A percentile compares a stretch with the other conserved stretches of the same genome.
Conservation (phyloP, 2,888 invertebrate genomes). For the Terebella lapidaria region DNA sequence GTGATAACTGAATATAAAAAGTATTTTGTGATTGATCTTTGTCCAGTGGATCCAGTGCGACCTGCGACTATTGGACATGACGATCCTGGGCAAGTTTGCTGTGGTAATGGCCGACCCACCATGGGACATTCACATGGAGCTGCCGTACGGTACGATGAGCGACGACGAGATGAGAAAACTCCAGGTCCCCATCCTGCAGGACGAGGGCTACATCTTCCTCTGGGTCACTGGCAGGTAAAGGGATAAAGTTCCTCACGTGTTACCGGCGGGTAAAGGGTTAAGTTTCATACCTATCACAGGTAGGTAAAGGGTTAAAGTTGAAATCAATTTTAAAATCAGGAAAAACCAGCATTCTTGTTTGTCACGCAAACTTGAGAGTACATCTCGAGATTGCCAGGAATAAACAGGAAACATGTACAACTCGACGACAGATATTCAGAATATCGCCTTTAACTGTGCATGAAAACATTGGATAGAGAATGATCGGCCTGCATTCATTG, state of each 20-base stretch:
- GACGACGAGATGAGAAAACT: slow-evolving; percentile 97
- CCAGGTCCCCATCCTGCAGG: slow-evolving; percentile 88
- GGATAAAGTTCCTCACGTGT: slow-evolving; percentile 76
- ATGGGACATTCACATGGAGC: slow-evolving; percentile 99
- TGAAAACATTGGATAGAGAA: no score
- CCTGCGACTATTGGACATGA: slow-evolving; percentile 83
- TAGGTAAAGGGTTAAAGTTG: slow-evolving; percentile 89
- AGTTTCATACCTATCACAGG: slow-evolving; percentile 86
- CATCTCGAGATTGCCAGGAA: no score
- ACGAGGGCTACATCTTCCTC: slow-evolving; percentile 91
- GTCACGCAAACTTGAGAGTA: no score
- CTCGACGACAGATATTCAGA: no score
- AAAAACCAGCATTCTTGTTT: no score
- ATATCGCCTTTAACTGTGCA: no score
- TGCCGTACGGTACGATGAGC: slow-evolving; percentile 97
- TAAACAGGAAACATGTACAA: no score
- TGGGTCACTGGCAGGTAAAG: slow-evolving; percentile 93
- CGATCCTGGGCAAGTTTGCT: slow-evolving; percentile 88
- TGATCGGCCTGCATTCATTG: no score
- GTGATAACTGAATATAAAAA: not conserved
- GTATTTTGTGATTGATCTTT: not conserved
- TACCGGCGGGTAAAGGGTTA: slow-evolving; percentile 55
- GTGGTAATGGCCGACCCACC: slow-evolving; percentile 99
- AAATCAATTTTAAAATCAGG: no score
- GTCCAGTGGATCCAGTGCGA: slow-evolving; percentile 98